phyloP scores from a whole-genome alignment of 2,113 vertebrate species.

The Serinus canaria region DNA sequence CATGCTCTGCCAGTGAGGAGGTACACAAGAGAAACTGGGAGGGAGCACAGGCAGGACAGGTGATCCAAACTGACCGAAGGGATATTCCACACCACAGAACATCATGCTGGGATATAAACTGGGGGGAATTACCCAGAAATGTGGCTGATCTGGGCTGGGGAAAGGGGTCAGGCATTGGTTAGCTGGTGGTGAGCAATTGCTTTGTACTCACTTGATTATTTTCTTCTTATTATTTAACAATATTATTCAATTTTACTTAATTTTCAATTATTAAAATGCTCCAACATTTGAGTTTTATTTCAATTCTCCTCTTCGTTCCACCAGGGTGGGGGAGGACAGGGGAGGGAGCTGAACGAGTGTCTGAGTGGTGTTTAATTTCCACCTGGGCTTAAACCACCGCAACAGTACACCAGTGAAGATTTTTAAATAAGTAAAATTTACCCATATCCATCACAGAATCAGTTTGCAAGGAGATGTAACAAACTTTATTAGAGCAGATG shows the following conservation, averaged over 20 bases:
- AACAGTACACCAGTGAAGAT: background rate
- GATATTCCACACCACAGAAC: background rate
- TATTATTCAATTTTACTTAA: background rate
- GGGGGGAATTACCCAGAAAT: background rate
- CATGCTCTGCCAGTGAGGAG: background rate
- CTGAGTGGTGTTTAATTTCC: background rate
- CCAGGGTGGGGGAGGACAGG: background rate
- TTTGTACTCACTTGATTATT: background rate
- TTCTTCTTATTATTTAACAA: background rate
- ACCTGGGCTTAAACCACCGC: background rate
- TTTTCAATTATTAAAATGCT: background rate
- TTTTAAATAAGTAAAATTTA: background rate
- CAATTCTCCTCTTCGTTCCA: background rate
- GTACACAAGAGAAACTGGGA: background rate
- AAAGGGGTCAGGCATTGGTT: background rate
- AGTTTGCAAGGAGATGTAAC: background rate
- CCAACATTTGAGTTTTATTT: background rate
- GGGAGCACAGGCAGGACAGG: background rate
- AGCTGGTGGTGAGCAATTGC: background rate
- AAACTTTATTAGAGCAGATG: conserved; percentile 20
- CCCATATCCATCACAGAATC: background rate
- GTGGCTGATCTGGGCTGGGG: background rate
- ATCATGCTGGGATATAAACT: background rate
- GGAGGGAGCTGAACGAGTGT: fast-evolving
- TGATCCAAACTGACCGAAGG: fast-evolving